These are phyloP conservation scores for Aphelinus certus DNA, from an alignment of 1,140 invertebrate species.

Conservation along the genomic window DNA sequence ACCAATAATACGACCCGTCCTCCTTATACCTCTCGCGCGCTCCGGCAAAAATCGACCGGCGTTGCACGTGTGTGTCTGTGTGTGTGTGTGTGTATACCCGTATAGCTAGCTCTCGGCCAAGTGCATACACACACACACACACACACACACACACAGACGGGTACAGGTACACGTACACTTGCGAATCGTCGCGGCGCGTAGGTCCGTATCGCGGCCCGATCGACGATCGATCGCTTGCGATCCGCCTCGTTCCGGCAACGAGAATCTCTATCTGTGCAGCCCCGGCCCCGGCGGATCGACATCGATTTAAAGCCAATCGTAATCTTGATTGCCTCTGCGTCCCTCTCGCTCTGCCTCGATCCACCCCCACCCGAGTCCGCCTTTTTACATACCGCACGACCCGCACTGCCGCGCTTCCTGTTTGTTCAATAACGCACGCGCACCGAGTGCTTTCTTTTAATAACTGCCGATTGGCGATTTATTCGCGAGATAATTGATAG, in stretches of 20 bases:
- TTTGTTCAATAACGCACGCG: constrained; percentile 28
- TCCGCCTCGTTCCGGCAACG: constrained; percentile 36
- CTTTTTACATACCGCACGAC: not conserved
- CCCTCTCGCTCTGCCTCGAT: not conserved
- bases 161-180: no score
- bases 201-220: constrained; percentile 22
- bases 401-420: constrained; percentile 11
- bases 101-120: no score
- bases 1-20: constrained; percentile 11
- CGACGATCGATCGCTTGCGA: constrained; percentile 33
- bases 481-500: constrained; percentile 37
- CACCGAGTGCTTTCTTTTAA: constrained; percentile 20
- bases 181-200: not conserved
- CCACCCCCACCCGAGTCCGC: constrained; percentile 5
- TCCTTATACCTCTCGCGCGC: no score
- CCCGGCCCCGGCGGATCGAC: constrained; percentile 15
- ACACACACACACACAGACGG: no score
- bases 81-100: no score
- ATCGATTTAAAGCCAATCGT: constrained; percentile 40
- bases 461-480: constrained; percentile 39
- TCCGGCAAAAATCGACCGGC: no score
- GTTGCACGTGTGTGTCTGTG: no score
- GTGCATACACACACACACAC: no score
- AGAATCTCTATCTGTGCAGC: not conserved
- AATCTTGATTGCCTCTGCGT: constrained; percentile 35